Conservation (phyloP, 1,140 invertebrate species). For the Tetraneura akinire region DNA sequence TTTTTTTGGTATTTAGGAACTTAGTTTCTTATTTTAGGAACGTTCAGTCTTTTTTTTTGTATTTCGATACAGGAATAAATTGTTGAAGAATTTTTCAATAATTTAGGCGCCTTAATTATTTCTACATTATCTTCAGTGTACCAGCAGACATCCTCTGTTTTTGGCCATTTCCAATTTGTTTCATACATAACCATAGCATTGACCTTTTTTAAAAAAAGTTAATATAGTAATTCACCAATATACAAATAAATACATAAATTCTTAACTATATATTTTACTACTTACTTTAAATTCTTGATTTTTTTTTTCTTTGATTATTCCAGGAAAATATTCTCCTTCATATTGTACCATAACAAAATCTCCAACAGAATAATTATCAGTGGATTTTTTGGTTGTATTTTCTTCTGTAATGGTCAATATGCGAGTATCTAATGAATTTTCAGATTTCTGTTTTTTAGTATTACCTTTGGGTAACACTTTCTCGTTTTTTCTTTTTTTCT, state of each 20-base stretch:
- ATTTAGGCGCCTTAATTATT: neutral
- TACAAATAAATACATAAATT: neutral
- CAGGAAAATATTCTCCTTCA: neutral
- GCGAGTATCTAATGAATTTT: neutral
- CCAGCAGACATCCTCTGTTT: neutral
- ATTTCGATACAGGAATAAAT: conserved; percentile 4
- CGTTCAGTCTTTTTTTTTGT: neutral
- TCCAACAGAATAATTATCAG: neutral
- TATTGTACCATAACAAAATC: neutral
- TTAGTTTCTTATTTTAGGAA: neutral
- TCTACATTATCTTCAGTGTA: neutral
- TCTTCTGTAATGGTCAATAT: no score
- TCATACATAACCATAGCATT: neutral
- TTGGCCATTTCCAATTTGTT: neutral
- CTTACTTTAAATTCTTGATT: neutral
- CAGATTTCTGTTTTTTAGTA: neutral
- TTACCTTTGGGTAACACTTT: neutral
- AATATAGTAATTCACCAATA: no score
- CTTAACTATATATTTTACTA: neutral
- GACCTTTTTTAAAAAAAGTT: neutral
- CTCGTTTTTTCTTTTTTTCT: neutral
- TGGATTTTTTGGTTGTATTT: no score
- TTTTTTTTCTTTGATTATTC: neutral
- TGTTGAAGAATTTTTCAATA: neutral
- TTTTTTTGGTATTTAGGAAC: no score